Base-by-base conservation (phyloP, 2,888 invertebrate species). In the Campoletis raptor region DNA sequence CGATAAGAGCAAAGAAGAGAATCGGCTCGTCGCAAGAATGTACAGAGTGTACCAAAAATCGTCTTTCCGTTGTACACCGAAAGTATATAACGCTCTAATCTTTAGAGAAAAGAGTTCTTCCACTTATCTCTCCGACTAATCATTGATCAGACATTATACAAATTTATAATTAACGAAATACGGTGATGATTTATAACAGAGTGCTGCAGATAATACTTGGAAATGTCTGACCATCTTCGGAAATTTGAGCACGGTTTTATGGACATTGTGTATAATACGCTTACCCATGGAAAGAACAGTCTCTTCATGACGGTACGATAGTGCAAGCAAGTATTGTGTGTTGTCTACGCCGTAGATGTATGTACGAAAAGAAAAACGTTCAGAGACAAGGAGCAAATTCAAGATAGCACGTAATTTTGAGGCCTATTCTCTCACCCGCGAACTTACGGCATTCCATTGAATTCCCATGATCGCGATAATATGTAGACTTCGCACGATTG, bases 1-100 rank as follows among this genome's bases (percentile, higher is more conserved):
- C 77, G 77, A 83, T 85, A 86, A 36, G 74, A 73, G 78, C 40
- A 45, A 69, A 69, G 78, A 69, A 64, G 72, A 73, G 78, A 83
- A 78, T 73, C 78, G 45, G 78, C 78, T 73, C 73, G 52, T 42
- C 78, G 61, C 61, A 61, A 61, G 30, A 61, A 30, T 7, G 15
- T 61, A 61, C 61, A 61, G 30, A 30, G 61, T 61, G 61, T 61
- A 61, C 61, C 61, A 15, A 61, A 15, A 61, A 30, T 61, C 30
- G 61, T 15, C 30, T 7, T 61, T 61, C 30, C 61, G 61, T 12
- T 30, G 30, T 15, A 61, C 30, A 24, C 12, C 4, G 24, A 15
- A 15, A 24, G 15, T 30, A 6, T 12, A 61, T 61, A n/a, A n/a
- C 61, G 2, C 30, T 12, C 2, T 30, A 30, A 10, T 30, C 30